Evolutionary conservation across 2,113 vertebrate genomes (phyloP).

Genomic region (Phoenicopterus ruber): DNA sequence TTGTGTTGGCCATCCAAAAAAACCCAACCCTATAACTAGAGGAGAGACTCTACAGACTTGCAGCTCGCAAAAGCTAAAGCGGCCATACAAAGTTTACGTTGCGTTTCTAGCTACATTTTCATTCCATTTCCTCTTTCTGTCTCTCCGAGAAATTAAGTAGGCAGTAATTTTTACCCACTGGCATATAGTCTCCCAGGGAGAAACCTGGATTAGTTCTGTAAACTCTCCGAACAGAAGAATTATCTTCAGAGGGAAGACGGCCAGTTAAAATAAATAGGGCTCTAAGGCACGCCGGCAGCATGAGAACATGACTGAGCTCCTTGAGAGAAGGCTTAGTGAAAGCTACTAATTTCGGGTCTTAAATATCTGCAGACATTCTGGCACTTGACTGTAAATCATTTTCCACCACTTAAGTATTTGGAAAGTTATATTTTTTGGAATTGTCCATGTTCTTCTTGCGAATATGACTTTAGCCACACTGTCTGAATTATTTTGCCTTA

Average conservation of each 20-base stretch:
- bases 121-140: background rate
- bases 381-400: background rate
- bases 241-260: background rate
- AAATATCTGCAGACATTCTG: slow-evolving; percentile 18
- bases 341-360: background rate
- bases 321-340: background rate
- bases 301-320: background rate
- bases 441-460: background rate
- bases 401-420: background rate
- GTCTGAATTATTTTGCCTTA: background rate
- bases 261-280: slow-evolving; percentile 20
- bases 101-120: background rate
- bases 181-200: background rate
- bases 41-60: background rate
- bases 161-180: background rate
- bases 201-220: slow-evolving; percentile 8
- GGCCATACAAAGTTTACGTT: background rate
- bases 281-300: background rate
- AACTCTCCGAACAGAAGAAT: background rate
- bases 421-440: background rate
- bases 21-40: background rate
- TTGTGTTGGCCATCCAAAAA: background rate
- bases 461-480: background rate
- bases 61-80: background rate
- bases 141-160: background rate